phyloP scores from a whole-genome alignment of 2,797 vertebrate species.

The Falco novaeseelandiae region DNA sequence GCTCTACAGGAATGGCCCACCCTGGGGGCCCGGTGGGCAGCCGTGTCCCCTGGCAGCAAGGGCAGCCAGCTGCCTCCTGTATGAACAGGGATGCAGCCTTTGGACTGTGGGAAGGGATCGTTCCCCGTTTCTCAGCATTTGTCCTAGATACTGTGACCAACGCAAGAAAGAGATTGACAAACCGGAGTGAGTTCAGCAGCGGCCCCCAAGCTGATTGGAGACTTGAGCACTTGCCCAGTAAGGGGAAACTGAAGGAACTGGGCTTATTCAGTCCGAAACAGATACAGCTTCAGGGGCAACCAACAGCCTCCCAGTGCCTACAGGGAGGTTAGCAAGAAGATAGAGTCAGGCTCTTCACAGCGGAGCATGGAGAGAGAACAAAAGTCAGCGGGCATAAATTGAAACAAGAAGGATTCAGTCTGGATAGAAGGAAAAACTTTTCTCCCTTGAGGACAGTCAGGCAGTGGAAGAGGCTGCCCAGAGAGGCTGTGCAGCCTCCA shows the following conservation, averaged over 20 bases:
- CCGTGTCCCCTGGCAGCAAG: background rate
- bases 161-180: background rate
- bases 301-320: background rate
- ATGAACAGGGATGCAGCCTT: background rate
- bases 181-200: background rate
- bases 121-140: background rate
- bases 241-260: background rate
- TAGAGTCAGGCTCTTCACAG: background rate
- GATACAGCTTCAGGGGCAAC: background rate
- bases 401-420: background rate
- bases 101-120: background rate
- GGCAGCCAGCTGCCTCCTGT: background rate
- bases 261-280: background rate
- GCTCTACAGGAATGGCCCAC: background rate
- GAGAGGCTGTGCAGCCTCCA: background rate
- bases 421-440: background rate
- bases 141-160: background rate
- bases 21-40: too few relatives aligned
- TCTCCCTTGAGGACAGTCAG: accelerated
- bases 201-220: background rate
- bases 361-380: background rate
- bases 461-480: background rate
- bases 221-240: background rate
- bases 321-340: background rate
- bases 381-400: background rate